These are phyloP conservation scores for Melanotaenia parkinsoni DNA, from an alignment of 2,797 vertebrate genomes.

Conservation along the genomic window DNA sequence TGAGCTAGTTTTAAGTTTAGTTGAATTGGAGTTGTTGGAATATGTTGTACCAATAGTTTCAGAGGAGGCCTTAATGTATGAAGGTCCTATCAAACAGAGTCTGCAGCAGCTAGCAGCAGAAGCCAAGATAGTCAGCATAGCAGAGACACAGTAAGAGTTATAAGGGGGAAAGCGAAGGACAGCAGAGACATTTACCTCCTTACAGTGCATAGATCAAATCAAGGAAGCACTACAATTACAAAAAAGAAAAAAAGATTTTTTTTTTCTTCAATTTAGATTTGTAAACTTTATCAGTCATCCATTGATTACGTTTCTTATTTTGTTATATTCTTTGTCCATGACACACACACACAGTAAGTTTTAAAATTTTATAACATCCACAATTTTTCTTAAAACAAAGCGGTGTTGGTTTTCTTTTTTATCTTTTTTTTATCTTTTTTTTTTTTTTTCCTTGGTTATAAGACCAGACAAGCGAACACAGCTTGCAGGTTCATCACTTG, in stretches of 20 bases:
- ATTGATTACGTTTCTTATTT: conserved; percentile 76
- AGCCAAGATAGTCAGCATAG: conserved; percentile 47
- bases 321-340: conserved; percentile 76
- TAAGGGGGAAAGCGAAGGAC: conserved; percentile 59
- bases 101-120: conserved; percentile 74
- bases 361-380: conserved; percentile 75
- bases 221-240: conserved; percentile 96
- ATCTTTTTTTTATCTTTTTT: conserved; percentile 25
- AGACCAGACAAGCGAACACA: conserved; percentile 79
- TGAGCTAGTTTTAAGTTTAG: not conserved
- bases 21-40: not conserved
- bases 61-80: conserved; percentile 3
- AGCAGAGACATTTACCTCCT: conserved; percentile 85
- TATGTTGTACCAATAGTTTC: not conserved
- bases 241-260: conserved; percentile 80
- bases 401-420: conserved; percentile 27
- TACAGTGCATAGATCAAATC: conserved; percentile 99
- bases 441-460: conserved; percentile 59
- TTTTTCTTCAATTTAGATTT: conserved; percentile 84
- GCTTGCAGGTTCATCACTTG: conserved; percentile 80
- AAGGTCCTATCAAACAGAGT: conserved; percentile 15
- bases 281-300: conserved; percentile 86
- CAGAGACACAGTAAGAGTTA: conserved; percentile 60
- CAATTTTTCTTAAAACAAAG: conserved; percentile 82
- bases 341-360: conserved; percentile 74